Conservation (phyloP, 2,888 invertebrate species). For the Rhamphomyia laevipes region DNA sequence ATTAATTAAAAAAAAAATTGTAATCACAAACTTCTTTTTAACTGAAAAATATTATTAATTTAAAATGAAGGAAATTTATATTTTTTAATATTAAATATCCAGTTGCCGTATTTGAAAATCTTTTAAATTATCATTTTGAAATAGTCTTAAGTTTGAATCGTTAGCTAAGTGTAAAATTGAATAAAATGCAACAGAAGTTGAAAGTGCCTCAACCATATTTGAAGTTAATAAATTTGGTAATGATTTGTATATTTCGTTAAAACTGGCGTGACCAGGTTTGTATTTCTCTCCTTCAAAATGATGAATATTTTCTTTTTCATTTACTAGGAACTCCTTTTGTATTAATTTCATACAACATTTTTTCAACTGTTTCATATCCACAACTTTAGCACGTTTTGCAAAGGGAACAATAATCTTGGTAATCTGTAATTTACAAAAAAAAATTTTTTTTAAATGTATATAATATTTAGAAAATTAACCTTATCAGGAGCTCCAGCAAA, state of each 20-base stretch:
- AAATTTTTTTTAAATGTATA: not conserved
- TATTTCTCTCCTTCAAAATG: slow-evolving; percentile 25
- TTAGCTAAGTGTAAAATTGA: slow-evolving; percentile 76
- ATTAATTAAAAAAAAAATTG: too few relatives aligned
- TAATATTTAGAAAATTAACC: slow-evolving; percentile 16
- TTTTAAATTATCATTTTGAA: slow-evolving; percentile 40
- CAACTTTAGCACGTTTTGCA: slow-evolving; percentile 70
- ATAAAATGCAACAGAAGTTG: slow-evolving; percentile 65
- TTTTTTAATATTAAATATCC: not conserved
- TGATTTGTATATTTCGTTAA: slow-evolving; percentile 44
- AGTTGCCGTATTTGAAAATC: slow-evolving; percentile 41
- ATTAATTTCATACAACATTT: slow-evolving; percentile 59
- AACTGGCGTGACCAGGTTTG: slow-evolving; percentile 39
- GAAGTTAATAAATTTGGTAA: slow-evolving; percentile 46
- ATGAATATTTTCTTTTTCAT: slow-evolving; percentile 17
- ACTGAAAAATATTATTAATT: too few relatives aligned
- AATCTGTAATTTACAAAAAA: slow-evolving; percentile 38
- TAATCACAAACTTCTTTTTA: too few relatives aligned
- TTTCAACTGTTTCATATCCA: slow-evolving; percentile 77
- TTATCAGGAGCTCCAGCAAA: slow-evolving; percentile 55
- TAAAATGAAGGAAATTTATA: too few relatives aligned
- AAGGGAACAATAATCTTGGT: slow-evolving; percentile 64
- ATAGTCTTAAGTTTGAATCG: slow-evolving; percentile 53
- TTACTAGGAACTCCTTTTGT: slow-evolving; percentile 24
- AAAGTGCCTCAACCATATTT: slow-evolving; percentile 59